A percentile compares a stretch with the other conserved stretches of the same genome.
phyloP scores from a whole-genome alignment of 1,140 invertebrate species.

The Neodiprion virginianus region DNA sequence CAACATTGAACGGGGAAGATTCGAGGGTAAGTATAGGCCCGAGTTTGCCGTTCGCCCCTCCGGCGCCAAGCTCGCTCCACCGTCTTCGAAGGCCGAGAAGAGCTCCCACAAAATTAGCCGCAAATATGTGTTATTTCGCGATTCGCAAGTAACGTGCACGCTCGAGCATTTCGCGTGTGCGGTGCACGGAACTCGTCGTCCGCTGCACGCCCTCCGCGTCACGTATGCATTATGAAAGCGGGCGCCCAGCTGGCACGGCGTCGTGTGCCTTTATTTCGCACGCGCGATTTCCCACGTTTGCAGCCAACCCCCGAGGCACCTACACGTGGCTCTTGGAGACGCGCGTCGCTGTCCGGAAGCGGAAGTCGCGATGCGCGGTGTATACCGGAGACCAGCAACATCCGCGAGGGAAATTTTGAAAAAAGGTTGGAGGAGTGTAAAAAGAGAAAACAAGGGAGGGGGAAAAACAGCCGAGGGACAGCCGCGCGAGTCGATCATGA shows the following conservation, averaged over 20 bases:
- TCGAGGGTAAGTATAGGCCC: background rate
- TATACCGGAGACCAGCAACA: conserved; percentile 24
- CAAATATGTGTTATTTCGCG: conserved; percentile 57
- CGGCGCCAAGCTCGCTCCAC: background rate
- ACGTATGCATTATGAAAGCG: conserved; percentile 54
- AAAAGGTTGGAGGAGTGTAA: conserved; percentile 8
- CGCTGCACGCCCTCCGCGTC: conserved; percentile 34
- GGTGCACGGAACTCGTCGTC: background rate
- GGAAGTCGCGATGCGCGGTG: background rate
- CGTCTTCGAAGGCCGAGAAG: conserved; percentile 21
- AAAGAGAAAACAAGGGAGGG: conserved; percentile 13
- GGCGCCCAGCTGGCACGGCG: conserved; percentile 32
- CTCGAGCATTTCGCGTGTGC: background rate
- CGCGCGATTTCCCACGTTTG: conserved; percentile 54
- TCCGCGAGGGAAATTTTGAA: conserved; percentile 23
- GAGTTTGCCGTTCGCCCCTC: background rate
- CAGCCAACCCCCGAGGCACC: conserved; percentile 21
- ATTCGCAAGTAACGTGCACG: background rate
- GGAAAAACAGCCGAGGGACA: conserved; percentile 10
- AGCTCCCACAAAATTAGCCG: conserved; percentile 52
- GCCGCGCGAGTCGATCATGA: background rate
- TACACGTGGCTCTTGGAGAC: background rate
- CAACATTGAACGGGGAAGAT: background rate
- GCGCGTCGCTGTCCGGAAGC: conserved; percentile 12
- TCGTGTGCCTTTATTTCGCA: conserved; percentile 36